phyloP scores from a whole-genome alignment of 53 echinoderm and acorn worm species.

The Holothuria scabra region DNA sequence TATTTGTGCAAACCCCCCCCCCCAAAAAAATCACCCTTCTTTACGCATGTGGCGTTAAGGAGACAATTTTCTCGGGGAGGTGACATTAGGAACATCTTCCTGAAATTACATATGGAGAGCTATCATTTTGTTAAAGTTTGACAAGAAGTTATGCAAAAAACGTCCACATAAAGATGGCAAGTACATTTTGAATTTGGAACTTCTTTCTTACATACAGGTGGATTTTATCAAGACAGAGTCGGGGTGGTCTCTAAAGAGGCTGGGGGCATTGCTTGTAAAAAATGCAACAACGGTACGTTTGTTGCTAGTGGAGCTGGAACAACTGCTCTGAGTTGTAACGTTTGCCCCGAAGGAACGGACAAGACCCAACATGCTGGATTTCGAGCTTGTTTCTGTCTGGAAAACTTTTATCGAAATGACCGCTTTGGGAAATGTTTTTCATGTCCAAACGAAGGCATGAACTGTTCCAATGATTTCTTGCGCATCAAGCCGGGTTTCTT shows the following conservation, averaged over 20 bases:
- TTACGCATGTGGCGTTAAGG: no score
- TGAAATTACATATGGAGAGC: no score
- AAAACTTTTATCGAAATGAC: not conserved
- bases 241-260: not conserved
- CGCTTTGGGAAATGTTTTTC: not conserved
- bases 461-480: not conserved
- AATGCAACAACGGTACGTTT: not conserved
- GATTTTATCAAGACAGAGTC: slow-evolving; percentile 5
- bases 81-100: no score
- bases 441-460: slow-evolving; percentile 1
- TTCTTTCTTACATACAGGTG: not conserved
- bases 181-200: no score
- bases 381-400: slow-evolving; percentile 3
- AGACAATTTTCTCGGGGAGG: no score
- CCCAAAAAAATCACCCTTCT: no score
- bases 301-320: not conserved
- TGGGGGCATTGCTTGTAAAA: not conserved
- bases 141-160: no score
- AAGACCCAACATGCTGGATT: not conserved
- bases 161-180: no score
- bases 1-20: no score
- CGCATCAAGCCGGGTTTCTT: not conserved
- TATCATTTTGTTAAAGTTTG: no score
- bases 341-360: not conserved
- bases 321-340: not conserved